Conservation (phyloP, 2,888 invertebrate species). For the Argyresthia albistria region DNA sequence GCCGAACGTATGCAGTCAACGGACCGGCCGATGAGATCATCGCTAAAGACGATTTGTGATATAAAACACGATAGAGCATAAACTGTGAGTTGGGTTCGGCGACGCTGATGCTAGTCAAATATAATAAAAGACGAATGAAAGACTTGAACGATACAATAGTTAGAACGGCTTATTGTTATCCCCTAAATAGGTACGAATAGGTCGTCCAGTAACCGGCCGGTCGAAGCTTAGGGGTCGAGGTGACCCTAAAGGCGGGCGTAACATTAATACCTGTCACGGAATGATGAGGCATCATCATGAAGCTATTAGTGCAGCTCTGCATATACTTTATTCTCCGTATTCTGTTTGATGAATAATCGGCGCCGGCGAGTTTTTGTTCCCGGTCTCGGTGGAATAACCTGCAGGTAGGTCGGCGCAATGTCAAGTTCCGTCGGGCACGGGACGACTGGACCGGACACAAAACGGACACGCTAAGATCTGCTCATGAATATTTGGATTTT, state of each 20-base stretch:
- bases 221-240: conserved; percentile 17
- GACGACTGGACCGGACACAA: conserved; percentile 23
- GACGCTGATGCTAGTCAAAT: no score
- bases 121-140: no score
- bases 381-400: conserved; percentile 50
- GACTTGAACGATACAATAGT: no score
- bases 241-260: conserved; percentile 24
- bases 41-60: conserved; percentile 10
- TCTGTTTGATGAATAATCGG: conserved; percentile 34
- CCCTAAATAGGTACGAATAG: conserved; percentile 5
- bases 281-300: conserved; percentile 19
- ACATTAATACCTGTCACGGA: conserved; percentile 29
- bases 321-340: conserved; percentile 24
- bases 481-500: no score
- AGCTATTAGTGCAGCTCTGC: conserved; percentile 21
- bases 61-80: no score
- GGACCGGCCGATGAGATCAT: conserved; percentile 31
- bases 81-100: no score
- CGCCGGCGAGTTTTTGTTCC: conserved; percentile 46
- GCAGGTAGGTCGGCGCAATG: conserved; percentile 58
- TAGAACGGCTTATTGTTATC: not conserved
- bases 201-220: not conserved
- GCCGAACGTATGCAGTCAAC: not conserved
- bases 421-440: conserved; percentile 33
- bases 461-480: no score